Base-by-base conservation (phyloP, 2,113 vertebrate genomes). In the Asarcornis scutulata region DNA sequence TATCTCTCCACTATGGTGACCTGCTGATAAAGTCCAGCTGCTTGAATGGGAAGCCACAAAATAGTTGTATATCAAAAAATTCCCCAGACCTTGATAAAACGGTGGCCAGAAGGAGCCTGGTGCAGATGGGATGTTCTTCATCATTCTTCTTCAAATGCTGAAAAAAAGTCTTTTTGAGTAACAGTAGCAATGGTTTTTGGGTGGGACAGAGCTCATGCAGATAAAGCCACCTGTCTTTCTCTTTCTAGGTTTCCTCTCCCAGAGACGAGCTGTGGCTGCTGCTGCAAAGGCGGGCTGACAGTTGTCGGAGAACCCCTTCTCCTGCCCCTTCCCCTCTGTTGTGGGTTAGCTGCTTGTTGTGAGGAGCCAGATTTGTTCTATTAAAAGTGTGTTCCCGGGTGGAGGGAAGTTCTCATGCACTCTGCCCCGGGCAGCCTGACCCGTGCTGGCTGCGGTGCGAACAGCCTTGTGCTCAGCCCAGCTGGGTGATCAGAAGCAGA, bases 351-450 rank as follows among this genome's bases (percentile, higher is more conserved):
- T 89, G n/a, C 74, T 89, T 85, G 93, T 84, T 94, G 53, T 2
- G 27, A 79, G 74, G 75, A 96, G 74, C 48, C 95, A 96, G 92
- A 92, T 89, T 97, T 95, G 78, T 96, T 95, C 95, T 93, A 93
- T 96, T 96, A 96, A 89, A 86, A 94, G 69, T 56, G 62, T 92
- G 94, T 96, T 97, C 88, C 93, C 2, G 27, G 69, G 78, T 21
- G 22, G 77, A 94, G 95, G 67, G 83, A 96, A 95, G 88, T 96
- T 97, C 95, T 95, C 90, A 96, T 96, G 91, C 96, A 95, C 96
- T 95, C 86, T 95, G 91, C 83, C 92, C 92, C 11, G 38, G 52
- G 80, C 86, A 50, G 83, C 83, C 71, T 96, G 96, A 96, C 91
- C 92, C 1, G 0, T 32, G 2, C 81, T 67, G 71, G 55, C 93